Evolutionary conservation across 2,113 vertebrate species (phyloP), one percentile per base, ranked within the genome.

Genomic region (Hippocampus zosterae): DNA sequence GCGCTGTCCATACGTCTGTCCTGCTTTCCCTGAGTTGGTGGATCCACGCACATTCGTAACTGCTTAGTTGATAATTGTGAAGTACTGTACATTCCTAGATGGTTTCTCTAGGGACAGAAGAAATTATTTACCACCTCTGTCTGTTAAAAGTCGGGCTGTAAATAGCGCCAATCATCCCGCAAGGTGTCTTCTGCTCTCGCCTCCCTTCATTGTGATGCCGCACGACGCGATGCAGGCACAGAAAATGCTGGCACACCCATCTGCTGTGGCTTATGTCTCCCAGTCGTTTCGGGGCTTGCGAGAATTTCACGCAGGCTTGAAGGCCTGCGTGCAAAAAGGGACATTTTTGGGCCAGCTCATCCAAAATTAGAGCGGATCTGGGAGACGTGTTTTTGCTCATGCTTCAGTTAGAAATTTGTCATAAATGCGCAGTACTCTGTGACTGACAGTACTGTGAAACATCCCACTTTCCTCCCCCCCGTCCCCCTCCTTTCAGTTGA

Each of bases 31-130:
- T 85, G 84, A 67, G 46, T 85, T 85, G 71, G 84, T 90, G 85
- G 74, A 86, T 67, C 64, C 64, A 84, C 87, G 79, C 84, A 87
- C 74, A 77, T 81, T 86, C 53, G 76, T 83, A 79, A 81, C 52
- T 76, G 73, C 81, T 89, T 74, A 81, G 77, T 86, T 88, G 57
- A 70, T 82, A 56, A 77, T 86, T 72, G 83, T 88, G 78, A 81
- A 79, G 76, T 87, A 70, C 56, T 75, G 81, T 86, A 77, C 84
- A 89, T 88, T 89, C 88, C 85, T 86, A 29, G 67, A 71, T 83
- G 81, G 75, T 73, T 85, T 74, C 65, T 33, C 77, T 41, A 46
- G 67, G 65, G 83, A 67, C 52, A 71, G 76, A 81, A 85, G 79
- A 84, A 78, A 75, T 80, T 80, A 85, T 81, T 83, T 77, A 76